A percentile compares a stretch with the other conserved stretches of the same genome.
Conservation (phyloP, 2,797 vertebrate genomes). For the Ceryle rudis region DNA sequence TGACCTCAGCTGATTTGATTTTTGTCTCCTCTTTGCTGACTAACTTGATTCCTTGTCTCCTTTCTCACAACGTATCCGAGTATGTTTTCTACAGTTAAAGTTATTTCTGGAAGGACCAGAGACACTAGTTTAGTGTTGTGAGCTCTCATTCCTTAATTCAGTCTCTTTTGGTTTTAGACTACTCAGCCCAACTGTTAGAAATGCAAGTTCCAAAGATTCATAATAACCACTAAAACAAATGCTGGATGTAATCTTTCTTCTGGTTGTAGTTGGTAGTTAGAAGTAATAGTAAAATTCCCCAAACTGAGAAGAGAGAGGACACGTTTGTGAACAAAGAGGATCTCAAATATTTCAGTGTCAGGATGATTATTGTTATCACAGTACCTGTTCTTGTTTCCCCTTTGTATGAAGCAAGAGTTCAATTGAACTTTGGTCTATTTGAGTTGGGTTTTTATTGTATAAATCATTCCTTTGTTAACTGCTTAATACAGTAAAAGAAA, state of each 20-base stretch:
- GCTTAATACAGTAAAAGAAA: neutral
- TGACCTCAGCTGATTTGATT: neutral
- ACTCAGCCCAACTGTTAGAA: neutral
- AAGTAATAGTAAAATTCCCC: neutral
- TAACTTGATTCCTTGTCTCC: neutral
- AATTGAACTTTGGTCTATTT: neutral
- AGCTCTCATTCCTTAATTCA: neutral
- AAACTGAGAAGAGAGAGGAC: neutral
- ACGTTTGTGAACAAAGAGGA: neutral
- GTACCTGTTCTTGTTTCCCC: neutral
- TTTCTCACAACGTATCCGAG: neutral
- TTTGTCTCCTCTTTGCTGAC: neutral
- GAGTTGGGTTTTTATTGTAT: neutral
- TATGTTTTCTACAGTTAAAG: neutral
- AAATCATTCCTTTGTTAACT: neutral
- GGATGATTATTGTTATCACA: neutral
- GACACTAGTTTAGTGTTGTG: neutral
- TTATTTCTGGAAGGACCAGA: neutral
- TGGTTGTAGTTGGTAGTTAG: neutral
- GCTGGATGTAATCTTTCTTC: neutral
- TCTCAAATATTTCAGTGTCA: neutral
- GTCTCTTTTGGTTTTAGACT: neutral
- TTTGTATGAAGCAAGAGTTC: neutral
- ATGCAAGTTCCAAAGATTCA: neutral
- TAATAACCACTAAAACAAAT: neutral